phyloP scores from a whole-genome alignment of 2,113 vertebrate species.

The Puffinus mauretanicus region DNA sequence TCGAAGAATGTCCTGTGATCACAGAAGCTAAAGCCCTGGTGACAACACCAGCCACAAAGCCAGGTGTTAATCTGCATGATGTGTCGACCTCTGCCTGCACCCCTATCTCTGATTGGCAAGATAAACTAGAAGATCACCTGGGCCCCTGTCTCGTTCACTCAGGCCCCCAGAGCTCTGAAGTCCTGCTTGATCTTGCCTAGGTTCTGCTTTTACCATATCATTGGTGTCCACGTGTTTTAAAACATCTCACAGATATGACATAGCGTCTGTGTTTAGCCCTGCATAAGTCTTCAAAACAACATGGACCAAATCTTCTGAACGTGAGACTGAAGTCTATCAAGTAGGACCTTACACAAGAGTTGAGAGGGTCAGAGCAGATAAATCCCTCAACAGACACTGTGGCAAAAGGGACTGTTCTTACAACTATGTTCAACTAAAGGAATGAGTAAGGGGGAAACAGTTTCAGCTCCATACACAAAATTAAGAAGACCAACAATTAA shows the following conservation, averaged over 20 bases:
- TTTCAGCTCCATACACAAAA: not conserved
- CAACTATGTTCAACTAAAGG: not conserved
- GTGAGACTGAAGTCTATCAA: not conserved
- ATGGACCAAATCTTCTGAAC: not conserved
- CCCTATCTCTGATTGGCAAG: not conserved
- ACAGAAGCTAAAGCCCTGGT: not conserved
- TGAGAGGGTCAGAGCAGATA: not conserved
- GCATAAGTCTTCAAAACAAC: not conserved
- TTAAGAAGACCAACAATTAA: not conserved
- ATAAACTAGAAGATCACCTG: not conserved
- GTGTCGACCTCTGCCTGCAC: not conserved
- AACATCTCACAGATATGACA: not conserved
- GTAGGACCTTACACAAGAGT: not conserved
- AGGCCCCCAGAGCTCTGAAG: not conserved
- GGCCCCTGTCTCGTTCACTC: not conserved
- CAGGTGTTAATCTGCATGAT: not conserved
- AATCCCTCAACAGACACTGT: not conserved
- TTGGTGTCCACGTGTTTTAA: not conserved
- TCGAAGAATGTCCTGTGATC: not conserved
- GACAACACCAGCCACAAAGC: not conserved
- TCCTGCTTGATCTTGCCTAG: not conserved
- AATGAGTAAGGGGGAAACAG: not conserved
- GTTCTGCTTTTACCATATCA: not conserved
- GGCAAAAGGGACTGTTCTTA: not conserved
- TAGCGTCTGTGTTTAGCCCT: not conserved